These are phyloP conservation scores for Squalus acanthias DNA, from an alignment of 2,797 vertebrate genomes.

Conservation along the genomic window DNA sequence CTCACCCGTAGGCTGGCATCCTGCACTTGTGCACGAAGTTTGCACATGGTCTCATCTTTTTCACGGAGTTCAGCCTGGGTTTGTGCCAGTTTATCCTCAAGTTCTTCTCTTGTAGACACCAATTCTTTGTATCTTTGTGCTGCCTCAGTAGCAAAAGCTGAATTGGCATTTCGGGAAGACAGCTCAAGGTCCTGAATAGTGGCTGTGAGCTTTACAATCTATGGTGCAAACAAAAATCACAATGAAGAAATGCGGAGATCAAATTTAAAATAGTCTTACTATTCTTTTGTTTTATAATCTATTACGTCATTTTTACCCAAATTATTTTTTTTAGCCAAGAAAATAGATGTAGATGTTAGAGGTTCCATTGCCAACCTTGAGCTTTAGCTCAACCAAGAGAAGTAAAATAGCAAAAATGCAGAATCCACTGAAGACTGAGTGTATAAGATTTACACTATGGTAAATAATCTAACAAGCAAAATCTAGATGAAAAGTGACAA, in stretches of 20 bases:
- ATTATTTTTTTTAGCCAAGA: neutral
- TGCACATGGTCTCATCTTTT: slow-evolving; percentile 40
- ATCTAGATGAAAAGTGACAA: neutral
- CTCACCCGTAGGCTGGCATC: slow-evolving; percentile 43
- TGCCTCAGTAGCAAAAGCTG: slow-evolving; percentile 41
- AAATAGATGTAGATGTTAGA: neutral
- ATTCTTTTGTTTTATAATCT: neutral
- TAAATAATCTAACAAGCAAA: neutral
- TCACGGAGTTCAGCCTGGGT: slow-evolving; percentile 41
- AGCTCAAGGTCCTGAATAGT: slow-evolving; percentile 40
- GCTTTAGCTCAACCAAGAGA: neutral
- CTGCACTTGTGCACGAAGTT: neutral
- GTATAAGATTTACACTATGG: too few species aligned
- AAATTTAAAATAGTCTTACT: neutral
- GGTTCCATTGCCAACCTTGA: neutral
- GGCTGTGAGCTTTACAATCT: slow-evolving; percentile 47
- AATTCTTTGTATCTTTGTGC: slow-evolving; percentile 41
- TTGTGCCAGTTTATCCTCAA: slow-evolving; percentile 42
- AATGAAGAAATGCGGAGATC: neutral
- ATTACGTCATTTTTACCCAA: neutral
- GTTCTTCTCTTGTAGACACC: neutral
- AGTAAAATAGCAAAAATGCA: neutral
- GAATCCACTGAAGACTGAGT: neutral
- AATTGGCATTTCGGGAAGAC: slow-evolving; percentile 38
- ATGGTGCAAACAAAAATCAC: slow-evolving; percentile 24